Conservation (phyloP, 2,888 invertebrate species). For the Exephanes ischioxanthus region DNA sequence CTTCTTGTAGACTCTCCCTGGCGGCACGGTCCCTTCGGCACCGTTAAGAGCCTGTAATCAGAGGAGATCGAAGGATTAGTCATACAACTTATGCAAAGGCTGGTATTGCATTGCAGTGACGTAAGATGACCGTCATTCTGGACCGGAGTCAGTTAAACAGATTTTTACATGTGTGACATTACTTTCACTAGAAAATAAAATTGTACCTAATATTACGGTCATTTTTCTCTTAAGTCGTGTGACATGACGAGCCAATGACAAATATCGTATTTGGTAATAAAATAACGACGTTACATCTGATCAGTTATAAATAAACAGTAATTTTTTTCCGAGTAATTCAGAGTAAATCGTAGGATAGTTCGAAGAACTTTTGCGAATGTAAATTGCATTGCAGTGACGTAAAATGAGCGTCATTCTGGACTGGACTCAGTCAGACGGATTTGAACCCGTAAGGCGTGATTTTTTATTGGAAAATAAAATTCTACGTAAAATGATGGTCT, state of each 20-base stretch:
- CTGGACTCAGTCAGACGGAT: too few relatives aligned
- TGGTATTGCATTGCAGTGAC: background rate
- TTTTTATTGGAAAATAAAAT: background rate
- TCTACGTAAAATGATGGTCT: background rate
- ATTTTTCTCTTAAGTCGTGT: too few relatives aligned
- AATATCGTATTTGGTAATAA: too few relatives aligned
- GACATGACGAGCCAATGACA: too few relatives aligned
- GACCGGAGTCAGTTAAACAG: too few relatives aligned
- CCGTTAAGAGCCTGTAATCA: slow-evolving; percentile 89
- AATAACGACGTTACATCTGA: too few relatives aligned
- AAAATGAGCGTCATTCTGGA: too few relatives aligned
- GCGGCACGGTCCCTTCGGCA: slow-evolving; percentile 85
- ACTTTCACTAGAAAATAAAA: background rate
- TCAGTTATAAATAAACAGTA: too few relatives aligned
- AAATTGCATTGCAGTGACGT: too few relatives aligned
- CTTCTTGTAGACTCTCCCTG: slow-evolving; percentile 91
- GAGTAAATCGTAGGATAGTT: background rate
- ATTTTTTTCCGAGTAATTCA: too few relatives aligned
- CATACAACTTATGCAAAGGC: background rate
- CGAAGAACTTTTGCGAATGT: too few relatives aligned
- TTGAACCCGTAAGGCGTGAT: background rate
- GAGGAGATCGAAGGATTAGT: slow-evolving; percentile 17
- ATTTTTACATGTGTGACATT: background rate
- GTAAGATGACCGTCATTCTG: background rate
- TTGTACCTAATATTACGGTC: background rate